Evolutionary conservation across 2,888 invertebrate genomes (phyloP).

Genomic region (Buathra laborator): DNA sequence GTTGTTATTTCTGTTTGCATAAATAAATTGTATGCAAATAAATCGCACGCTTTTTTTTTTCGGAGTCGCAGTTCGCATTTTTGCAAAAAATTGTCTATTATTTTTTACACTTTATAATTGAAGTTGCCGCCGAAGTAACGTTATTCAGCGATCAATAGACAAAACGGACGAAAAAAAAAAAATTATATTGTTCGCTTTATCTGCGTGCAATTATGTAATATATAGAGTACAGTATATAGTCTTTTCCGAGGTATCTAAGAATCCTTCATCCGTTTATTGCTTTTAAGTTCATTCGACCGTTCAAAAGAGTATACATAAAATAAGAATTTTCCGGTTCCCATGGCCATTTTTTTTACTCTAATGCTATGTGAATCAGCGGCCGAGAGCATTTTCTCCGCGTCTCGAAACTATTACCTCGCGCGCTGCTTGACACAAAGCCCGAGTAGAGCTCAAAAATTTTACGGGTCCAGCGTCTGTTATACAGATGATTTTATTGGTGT

Average conservation of each 20-base stretch:
- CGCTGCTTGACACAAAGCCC: not conserved
- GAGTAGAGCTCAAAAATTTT: constrained; percentile 26
- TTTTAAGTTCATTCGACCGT: not conserved
- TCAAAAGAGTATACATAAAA: constrained; percentile 18
- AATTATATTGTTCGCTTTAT: no score
- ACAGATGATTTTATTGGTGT: constrained; percentile 46
- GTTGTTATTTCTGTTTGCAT: not conserved
- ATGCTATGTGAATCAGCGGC: not conserved
- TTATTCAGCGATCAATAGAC: not conserved
- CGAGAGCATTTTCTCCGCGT: not conserved
- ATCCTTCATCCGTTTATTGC: not conserved
- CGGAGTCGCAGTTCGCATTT: not conserved
- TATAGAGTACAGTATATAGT: not conserved
- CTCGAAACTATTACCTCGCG: not conserved
- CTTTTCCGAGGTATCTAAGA: not conserved
- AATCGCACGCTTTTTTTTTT: not conserved
- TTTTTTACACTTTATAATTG: not conserved
- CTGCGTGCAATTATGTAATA: not conserved
- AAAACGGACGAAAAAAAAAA: no score
- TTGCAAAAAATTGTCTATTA: no score
- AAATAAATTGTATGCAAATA: not conserved
- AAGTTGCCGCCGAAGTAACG: not conserved
- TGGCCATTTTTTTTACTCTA: not conserved
- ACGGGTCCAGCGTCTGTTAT: constrained; percentile 15
- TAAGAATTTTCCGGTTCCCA: constrained; percentile 13